Percentiles rank a stretch among this genome's conserved stretches.
phyloP scores from a whole-genome alignment of 53 echinoderm and acorn worm genomes.

The Luidia sarsii region DNA sequence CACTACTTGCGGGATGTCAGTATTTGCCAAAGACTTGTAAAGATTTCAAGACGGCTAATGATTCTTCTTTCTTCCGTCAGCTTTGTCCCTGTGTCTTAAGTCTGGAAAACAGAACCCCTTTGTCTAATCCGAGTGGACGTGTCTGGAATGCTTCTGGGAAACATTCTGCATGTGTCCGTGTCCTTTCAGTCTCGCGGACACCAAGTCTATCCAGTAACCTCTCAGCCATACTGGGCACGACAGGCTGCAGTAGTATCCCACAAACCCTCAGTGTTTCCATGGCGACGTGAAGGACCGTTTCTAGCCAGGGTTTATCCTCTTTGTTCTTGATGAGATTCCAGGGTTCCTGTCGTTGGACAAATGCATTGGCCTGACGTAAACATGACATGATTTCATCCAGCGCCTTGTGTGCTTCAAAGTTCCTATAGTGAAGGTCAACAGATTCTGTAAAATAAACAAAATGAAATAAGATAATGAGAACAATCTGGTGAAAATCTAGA shows the following conservation, averaged over 20 bases:
- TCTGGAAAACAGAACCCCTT: constrained; percentile 61
- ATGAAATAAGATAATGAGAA: too few species aligned
- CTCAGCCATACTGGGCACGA: constrained; percentile 69
- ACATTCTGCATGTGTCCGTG: constrained; percentile 49
- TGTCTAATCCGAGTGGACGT: constrained; percentile 51
- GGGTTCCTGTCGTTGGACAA: constrained; percentile 84
- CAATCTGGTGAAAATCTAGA: too few species aligned
- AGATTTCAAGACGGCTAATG: too few species aligned
- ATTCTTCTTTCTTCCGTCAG: too few species aligned
- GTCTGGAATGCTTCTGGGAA: constrained; percentile 37
- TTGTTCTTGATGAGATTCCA: constrained; percentile 83
- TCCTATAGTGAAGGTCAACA: constrained; percentile 69
- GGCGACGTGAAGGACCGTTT: constrained; percentile 82
- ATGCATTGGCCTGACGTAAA: constrained; percentile 76
- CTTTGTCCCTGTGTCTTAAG: constrained; percentile 44
- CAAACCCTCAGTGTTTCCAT: constrained; percentile 95
- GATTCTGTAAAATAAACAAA: too few species aligned
- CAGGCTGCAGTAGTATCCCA: constrained; percentile 90
- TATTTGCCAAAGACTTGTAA: too few species aligned
- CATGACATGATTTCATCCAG: constrained; percentile 83
- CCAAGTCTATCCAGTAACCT: constrained; percentile 79
- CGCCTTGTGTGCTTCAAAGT: constrained; percentile 74
- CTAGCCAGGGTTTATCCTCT: constrained; percentile 62
- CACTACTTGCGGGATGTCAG: too few species aligned
- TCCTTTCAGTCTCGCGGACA: constrained; percentile 53